A percentile compares a stretch with the other conserved stretches of the same genome.
Conservation (phyloP, 35 echinoderm and acorn worm genomes). For the Ptychodera flava region DNA sequence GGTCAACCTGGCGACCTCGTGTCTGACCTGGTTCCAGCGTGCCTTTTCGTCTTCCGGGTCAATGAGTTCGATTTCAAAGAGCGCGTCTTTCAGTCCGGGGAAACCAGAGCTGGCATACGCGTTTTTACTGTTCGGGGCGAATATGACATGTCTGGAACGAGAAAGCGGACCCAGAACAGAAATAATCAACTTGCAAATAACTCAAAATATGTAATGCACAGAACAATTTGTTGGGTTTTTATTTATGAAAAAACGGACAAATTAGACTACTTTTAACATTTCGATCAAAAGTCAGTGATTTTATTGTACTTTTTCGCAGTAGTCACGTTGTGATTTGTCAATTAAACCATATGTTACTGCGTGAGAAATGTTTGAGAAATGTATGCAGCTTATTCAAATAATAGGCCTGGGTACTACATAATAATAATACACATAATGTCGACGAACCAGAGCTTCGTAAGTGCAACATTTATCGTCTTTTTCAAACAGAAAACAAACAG, state of each 20-base stretch:
- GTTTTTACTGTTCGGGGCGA: constrained; percentile 75
- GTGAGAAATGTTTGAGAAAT: no score
- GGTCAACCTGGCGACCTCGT: no score
- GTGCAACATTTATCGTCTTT: constrained; percentile 64
- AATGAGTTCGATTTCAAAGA: constrained; percentile 62
- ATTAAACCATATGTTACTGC: no score
- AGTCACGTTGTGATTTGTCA: not conserved
- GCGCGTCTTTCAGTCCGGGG: no score
- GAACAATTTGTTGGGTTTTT: not conserved
- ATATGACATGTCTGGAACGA: constrained; percentile 62
- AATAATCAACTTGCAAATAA: not conserved
- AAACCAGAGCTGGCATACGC: constrained; percentile 53
- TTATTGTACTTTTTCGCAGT: not conserved
- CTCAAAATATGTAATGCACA: not conserved
- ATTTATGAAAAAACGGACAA: not conserved
- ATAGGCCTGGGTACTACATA: no score
- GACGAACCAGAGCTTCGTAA: not conserved
- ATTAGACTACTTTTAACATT: not conserved
- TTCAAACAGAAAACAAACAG: constrained; percentile 2
- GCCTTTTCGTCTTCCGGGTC: no score
- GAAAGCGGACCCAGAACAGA: constrained; percentile 5
- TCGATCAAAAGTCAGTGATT: not conserved
- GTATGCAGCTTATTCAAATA: no score
- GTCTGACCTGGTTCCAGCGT: no score
- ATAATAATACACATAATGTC: no score